Evolutionary conservation across 2,113 vertebrate genomes (phyloP).

Genomic region (Oplegnathus fasciatus): DNA sequence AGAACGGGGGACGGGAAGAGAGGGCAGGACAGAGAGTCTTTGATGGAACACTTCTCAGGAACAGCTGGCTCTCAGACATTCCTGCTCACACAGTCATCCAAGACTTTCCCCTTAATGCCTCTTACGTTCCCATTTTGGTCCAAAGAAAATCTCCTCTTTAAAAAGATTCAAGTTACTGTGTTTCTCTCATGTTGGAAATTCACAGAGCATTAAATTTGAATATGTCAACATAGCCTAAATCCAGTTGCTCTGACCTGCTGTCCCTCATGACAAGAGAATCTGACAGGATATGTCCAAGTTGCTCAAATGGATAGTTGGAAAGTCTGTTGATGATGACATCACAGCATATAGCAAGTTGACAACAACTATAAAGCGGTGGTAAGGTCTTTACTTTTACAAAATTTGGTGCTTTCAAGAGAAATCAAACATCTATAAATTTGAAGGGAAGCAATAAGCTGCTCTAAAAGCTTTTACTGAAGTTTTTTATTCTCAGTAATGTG

Average conservation of each 20-base stretch:
- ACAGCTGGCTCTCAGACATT: not conserved
- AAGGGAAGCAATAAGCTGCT: too few relatives aligned
- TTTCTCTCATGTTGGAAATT: not conserved
- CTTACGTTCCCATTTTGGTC: not conserved
- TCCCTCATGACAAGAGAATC: not conserved
- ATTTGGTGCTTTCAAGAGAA: too few relatives aligned
- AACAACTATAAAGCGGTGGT: too few relatives aligned
- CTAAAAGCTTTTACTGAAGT: too few relatives aligned
- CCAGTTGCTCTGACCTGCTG: not conserved
- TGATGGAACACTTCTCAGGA: constrained; percentile 7
- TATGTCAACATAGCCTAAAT: not conserved
- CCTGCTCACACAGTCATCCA: not conserved
- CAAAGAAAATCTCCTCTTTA: not conserved
- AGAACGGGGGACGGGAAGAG: not conserved
- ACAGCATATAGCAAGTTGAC: not conserved
- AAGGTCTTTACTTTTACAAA: too few relatives aligned
- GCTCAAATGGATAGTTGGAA: not conserved
- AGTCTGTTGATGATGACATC: not conserved
- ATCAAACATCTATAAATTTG: too few relatives aligned
- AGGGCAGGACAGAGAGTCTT: not conserved
- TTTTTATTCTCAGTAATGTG: too few relatives aligned
- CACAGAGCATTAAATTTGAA: not conserved
- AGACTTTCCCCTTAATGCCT: not conserved
- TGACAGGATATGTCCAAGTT: not conserved
- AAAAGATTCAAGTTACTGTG: not conserved